Conservation (phyloP, 2,888 invertebrate species). For the Atherix ibis region DNA sequence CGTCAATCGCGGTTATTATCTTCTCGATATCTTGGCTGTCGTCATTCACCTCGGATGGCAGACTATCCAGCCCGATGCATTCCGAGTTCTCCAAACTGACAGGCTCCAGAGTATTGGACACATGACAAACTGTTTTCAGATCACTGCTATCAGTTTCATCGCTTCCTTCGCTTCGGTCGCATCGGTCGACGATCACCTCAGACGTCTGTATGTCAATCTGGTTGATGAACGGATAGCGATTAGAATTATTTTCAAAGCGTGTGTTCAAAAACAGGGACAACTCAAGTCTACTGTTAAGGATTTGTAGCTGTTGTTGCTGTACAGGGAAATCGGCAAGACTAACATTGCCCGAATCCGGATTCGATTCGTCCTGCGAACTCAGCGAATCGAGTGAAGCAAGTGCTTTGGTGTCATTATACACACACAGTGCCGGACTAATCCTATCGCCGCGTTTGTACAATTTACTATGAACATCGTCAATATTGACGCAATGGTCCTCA, state of each 20-base stretch:
- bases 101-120: background rate
- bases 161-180: background rate
- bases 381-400: too few relatives aligned
- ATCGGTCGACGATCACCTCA: slow-evolving; percentile 2
- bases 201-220: slow-evolving; percentile 8
- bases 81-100: background rate
- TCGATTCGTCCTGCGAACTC: slow-evolving; percentile 18
- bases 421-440: too few relatives aligned
- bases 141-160: background rate
- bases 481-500: too few relatives aligned
- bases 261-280: slow-evolving; percentile 23
- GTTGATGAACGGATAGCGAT: slow-evolving; percentile 10
- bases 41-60: background rate
- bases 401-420: too few relatives aligned
- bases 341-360: slow-evolving; percentile 30
- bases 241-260: slow-evolving; percentile 13
- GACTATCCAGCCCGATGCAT: background rate
- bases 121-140: background rate
- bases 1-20: too few relatives aligned
- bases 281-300: slow-evolving; percentile 20
- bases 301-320: slow-evolving; percentile 3
- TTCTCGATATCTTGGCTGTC: too few relatives aligned
- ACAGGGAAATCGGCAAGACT: slow-evolving; percentile 27
- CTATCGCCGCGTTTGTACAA: too few relatives aligned
- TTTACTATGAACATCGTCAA: too few relatives aligned